Evolutionary conservation across 2,113 vertebrate species (phyloP), one percentile per base, ranked within the genome.

Genomic region (Hirundichthys speculiger): DNA sequence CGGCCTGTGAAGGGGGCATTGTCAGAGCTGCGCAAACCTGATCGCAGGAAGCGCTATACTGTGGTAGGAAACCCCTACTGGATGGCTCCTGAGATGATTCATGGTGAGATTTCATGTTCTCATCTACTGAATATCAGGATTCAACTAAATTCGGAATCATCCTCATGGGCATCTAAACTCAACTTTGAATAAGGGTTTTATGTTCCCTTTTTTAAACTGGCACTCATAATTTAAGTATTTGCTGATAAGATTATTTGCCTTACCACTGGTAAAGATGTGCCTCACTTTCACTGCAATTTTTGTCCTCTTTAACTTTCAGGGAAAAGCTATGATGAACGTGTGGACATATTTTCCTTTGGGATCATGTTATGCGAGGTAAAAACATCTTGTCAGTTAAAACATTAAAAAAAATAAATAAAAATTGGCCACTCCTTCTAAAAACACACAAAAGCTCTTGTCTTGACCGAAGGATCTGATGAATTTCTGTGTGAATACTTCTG

Each of bases 1-100:
- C 69, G 48, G 15, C 56, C 79, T 1, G 40, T 12, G 0, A 87
- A 75, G 15, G 88, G 76, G 7, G 81, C 89, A 8, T 79, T 95
- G 54, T 77, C 93, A 11, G 94, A 86, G 80, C 85, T 95, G 78
- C 95, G 94, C 80, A 96, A 93, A 75, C 90, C 90, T 0, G 94
- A 98, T 59, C 92, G 96, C 5, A 95, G 92, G 69, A 99, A 98
- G 81, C 93, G 97, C 0, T 99, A 99, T 80, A 99, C 97, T 0
- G 97, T 99, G 73, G 97, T 99, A 55, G 98, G 98, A 24, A 99
- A 98, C 80, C 98, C 98, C 0, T 99, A 99, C 86, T 99, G 98
- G 98, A 99, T 99, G 98, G 98, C 98, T 0, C 98, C 98, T 0
- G 98, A 99, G 87, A 99, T 99, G 98, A 97, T 99, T 87, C 92